These are phyloP conservation scores for Aphaenogaster ashmeadi DNA, from an alignment of 1,140 invertebrate genomes.

Conservation along the genomic window DNA sequence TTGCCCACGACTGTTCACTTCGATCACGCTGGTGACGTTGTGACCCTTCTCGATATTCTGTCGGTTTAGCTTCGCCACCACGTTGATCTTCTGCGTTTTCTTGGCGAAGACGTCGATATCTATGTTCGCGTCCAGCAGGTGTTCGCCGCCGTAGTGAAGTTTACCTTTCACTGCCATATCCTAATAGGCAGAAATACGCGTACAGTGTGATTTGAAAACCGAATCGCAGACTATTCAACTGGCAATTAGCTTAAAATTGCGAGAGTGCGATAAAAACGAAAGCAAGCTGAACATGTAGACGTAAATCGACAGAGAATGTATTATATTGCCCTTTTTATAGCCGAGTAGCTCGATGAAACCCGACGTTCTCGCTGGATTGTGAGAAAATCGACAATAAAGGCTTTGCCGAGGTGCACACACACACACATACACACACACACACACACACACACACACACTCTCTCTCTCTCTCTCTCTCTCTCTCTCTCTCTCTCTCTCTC, in stretches of 20 bases:
- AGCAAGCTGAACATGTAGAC: background rate
- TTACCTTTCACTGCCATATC: constrained; percentile 87
- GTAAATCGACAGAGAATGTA: background rate
- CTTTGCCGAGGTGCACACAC: background rate
- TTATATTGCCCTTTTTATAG: constrained; percentile 8
- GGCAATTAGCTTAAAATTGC: background rate
- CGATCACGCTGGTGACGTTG: constrained; percentile 82
- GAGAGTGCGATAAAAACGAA: background rate
- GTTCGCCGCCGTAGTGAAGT: constrained; percentile 84
- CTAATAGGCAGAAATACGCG: constrained; percentile 75
- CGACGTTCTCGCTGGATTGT: constrained; percentile 31
- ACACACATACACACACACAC: no score
- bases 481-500: constrained; percentile 15
- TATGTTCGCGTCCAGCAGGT: constrained; percentile 85
- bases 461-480: background rate
- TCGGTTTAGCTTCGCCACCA: constrained; percentile 79
- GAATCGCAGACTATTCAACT: background rate
- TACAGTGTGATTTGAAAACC: background rate
- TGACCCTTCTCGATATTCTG: constrained; percentile 78
- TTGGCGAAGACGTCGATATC: constrained; percentile 89
- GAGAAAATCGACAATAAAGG: constrained; percentile 56
- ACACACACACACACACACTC: no score
- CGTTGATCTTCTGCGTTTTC: constrained; percentile 89
- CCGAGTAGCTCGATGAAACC: constrained; percentile 21
- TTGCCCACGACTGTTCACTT: constrained; percentile 85